phyloP scores from a whole-genome alignment of 2,113 vertebrate species.

The Donacobius atricapilla region DNA sequence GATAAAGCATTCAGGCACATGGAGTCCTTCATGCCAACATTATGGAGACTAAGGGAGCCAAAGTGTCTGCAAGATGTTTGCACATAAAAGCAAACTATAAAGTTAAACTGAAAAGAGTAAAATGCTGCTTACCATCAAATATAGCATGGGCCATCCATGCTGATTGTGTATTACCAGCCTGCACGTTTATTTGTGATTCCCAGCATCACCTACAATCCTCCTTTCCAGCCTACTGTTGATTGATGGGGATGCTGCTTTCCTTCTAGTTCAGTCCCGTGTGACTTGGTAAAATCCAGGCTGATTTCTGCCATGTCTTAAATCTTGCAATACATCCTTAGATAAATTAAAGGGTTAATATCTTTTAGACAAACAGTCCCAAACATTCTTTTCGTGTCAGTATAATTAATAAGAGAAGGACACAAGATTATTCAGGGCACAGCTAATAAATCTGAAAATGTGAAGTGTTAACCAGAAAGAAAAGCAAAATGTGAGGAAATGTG shows the following conservation, averaged over 20 bases:
- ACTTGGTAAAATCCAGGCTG: neutral
- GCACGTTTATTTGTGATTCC: neutral
- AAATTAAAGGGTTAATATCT: neutral
- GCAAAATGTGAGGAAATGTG: neutral
- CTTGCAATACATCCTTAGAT: neutral
- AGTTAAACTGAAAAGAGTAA: neutral
- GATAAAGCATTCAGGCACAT: neutral
- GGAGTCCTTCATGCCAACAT: neutral
- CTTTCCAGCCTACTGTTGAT: neutral
- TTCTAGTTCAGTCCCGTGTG: neutral
- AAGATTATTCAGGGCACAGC: neutral
- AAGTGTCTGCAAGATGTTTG: neutral
- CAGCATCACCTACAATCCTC: neutral
- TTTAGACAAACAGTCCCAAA: neutral
- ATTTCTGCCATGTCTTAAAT: neutral
- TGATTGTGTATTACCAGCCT: neutral
- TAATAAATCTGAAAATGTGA: neutral
- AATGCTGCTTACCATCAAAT: rapidly evolving
- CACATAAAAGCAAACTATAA: neutral
- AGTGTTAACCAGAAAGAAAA: neutral
- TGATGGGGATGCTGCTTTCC: neutral
- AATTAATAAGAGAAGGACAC: neutral
- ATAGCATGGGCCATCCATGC: neutral
- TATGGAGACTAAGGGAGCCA: neutral
- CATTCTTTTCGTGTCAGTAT: neutral